A percentile compares a stretch with the other conserved stretches of the same genome.
Evolutionary conservation across 2,888 invertebrate species (phyloP).

Genomic region (Drosophila neutralis): DNA sequence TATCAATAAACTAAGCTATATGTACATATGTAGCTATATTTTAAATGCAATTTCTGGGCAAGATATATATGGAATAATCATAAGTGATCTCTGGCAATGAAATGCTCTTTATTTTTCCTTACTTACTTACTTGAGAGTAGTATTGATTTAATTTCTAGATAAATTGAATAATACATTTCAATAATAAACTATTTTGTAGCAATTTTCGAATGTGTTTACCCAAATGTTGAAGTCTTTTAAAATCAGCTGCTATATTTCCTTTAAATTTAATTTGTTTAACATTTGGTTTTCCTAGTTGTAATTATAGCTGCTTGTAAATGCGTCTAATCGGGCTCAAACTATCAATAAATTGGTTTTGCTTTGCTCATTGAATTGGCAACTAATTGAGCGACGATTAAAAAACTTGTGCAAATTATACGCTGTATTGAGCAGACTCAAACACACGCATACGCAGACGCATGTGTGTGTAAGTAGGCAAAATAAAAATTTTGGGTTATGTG

Average conservation of each 20-base stretch:
- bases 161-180: fast-evolving
- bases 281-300: neutral
- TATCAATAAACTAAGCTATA: slow-evolving; percentile 9
- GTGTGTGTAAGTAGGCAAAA: slow-evolving; percentile 24
- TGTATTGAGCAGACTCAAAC: slow-evolving; percentile 58
- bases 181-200: neutral
- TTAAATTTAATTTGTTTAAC: neutral
- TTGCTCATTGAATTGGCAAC: slow-evolving; percentile 74
- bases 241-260: neutral
- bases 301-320: neutral
- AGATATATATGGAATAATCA: neutral
- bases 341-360: slow-evolving; percentile 62
- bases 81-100: neutral
- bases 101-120: neutral
- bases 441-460: neutral
- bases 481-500: slow-evolving; percentile 64
- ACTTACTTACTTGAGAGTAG: neutral
- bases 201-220: neutral
- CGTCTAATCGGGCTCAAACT: slow-evolving; percentile 32
- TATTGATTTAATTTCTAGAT: neutral
- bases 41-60: neutral
- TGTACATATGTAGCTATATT: neutral
- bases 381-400: slow-evolving; percentile 48
- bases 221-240: neutral
- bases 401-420: slow-evolving; percentile 58